Evolutionary conservation across 2,113 vertebrate genomes (phyloP), one percentile per base, ranked within the genome.

Genomic region (Pterocles orientalis): DNA sequence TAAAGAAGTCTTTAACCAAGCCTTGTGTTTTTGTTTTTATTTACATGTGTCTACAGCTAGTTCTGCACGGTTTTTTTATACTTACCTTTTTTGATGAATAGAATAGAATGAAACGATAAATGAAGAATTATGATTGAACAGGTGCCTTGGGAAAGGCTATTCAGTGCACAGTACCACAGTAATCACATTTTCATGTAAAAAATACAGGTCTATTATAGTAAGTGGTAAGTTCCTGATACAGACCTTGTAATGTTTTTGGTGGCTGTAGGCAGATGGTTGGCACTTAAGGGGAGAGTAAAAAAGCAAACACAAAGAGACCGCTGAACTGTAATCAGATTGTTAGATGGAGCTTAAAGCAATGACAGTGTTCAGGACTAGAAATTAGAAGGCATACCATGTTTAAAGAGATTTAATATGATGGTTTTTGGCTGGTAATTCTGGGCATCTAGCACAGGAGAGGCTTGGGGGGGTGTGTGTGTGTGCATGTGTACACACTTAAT

Each of bases 241-340:
- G 53, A 72, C 48, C 64, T 94, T 56, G 31, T 29, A 58, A 75
- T 82, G 73, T 80, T 96, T 94, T 89, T 89, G 90, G 65, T 78
- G 77, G 61, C 88, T 83, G 20, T 83, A 71, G 91, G 88, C 97
- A 97, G 92, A 89, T 97, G 96, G 82, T 95, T 97, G 94, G 64
- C 77, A 94, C 88, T 95, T 83, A 82, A 83, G 72, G 83, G 90
- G 56, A 95, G 68, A 94, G n/a, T 90, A 29, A 65, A 93, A 83
- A 95, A 88, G 65, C 28, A 93, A 94, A 85, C 78, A 94, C 81
- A 93, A 82, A 90, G 93, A 91, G 72, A 78, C 69, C 41, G 2
- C 93, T 96, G 96, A 96, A 87, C 92, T 96, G 68, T 96, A 96
- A 82, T 96, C 41, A 51, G 50, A 91, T 96, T 93, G 88, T 96